Conservation (phyloP, 1,140 invertebrate species). For the Hycleus cichorii region DNA sequence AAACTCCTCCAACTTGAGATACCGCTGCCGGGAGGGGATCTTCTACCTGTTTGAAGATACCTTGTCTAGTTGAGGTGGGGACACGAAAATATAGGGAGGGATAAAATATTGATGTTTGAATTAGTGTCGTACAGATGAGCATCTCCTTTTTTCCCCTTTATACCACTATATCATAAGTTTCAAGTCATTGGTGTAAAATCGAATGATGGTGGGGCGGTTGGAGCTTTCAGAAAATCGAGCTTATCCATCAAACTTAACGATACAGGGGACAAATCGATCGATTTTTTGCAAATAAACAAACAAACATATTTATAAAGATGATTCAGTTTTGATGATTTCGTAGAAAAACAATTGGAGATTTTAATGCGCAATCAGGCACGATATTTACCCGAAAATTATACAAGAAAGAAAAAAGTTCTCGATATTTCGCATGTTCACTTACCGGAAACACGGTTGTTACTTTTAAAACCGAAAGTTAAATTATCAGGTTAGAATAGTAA, state of each 20-base stretch:
- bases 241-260: too few relatives aligned
- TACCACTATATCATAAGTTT: constrained; percentile 25
- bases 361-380: constrained; percentile 5
- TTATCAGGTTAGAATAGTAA: background rate
- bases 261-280: too few relatives aligned
- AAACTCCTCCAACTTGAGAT: constrained; percentile 28
- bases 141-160: constrained; percentile 19
- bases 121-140: constrained; percentile 32
- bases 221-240: background rate
- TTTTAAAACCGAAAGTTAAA: constrained; percentile 4
- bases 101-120: constrained; percentile 36
- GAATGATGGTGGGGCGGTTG: constrained; percentile 12
- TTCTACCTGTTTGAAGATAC: constrained; percentile 20
- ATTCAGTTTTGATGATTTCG: too few relatives aligned
- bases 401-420: background rate
- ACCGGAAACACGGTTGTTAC: constrained; percentile 1
- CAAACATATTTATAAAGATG: too few relatives aligned
- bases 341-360: constrained; percentile 1
- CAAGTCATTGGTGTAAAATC: constrained; percentile 31
- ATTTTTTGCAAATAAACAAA: too few relatives aligned
- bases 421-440: background rate
- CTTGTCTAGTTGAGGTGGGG: constrained; percentile 21
- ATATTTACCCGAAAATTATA: too few relatives aligned
- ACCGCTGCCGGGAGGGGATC: constrained; percentile 21
- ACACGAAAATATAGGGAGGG: constrained; percentile 17